Percentiles rank a stretch among this genome's conserved stretches.
Conservation (phyloP, 2,797 vertebrate genomes). For the Neopelma chrysocephalum region DNA sequence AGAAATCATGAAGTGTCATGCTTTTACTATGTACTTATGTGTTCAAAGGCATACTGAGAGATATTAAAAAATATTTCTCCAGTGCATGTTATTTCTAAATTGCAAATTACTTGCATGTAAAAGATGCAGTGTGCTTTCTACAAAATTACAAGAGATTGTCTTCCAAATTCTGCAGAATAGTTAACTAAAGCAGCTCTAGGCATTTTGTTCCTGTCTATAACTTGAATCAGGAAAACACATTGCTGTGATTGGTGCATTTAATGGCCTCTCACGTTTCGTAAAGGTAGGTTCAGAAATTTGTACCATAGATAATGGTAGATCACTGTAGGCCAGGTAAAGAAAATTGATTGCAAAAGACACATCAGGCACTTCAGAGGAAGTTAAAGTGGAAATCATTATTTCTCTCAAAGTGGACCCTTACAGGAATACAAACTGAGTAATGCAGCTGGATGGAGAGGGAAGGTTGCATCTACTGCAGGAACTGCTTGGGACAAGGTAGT, state of each 20-base stretch:
- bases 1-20: background rate
- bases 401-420: background rate
- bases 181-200: background rate
- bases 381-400: background rate
- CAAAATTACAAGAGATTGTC: background rate
- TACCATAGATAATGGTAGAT: background rate
- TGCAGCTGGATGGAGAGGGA: background rate
- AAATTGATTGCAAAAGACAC: background rate
- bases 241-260: background rate
- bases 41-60: background rate
- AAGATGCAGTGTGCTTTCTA: background rate
- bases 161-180: background rate
- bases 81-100: background rate
- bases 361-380: background rate
- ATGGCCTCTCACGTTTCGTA: background rate
- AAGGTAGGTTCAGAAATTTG: background rate
- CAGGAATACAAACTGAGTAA: background rate
- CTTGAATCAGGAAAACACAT: background rate
- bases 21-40: background rate
- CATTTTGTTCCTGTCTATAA: background rate
- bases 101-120: fast-evolving
- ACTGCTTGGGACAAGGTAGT: background rate
- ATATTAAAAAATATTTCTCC: background rate
- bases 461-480: background rate
- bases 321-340: background rate